These are phyloP conservation scores for Coenobita brevimanus DNA, from an alignment of 1,140 invertebrate genomes.

Conservation along the genomic window DNA sequence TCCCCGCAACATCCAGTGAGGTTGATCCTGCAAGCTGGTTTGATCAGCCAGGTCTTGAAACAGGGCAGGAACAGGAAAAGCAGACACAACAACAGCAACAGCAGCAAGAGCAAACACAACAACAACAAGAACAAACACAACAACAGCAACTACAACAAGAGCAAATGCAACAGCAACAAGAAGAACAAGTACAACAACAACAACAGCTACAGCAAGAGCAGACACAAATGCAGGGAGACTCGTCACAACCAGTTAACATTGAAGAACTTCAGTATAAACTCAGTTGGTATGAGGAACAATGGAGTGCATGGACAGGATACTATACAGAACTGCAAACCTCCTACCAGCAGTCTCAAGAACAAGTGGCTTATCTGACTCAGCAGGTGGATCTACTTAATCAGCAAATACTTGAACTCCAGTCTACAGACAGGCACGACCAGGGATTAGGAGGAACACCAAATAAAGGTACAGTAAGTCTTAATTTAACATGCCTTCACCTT, in stretches of 20 bases:
- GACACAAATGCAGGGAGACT: not conserved
- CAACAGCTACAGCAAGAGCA: conserved; percentile 12
- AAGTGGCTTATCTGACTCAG: conserved; percentile 38
- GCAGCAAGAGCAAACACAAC: not conserved
- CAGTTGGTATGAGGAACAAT: conserved; percentile 68
- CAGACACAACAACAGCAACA: not conserved
- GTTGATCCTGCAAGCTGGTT: conserved; percentile 48
- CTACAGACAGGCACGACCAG: not conserved
- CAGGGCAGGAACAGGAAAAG: not conserved
- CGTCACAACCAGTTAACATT: not conserved
- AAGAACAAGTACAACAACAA: not conserved
- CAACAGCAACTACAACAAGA: not conserved
- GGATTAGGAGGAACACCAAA: not conserved
- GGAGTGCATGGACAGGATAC: conserved; percentile 61
- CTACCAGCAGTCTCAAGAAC: conserved; percentile 51
- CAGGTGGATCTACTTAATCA: conserved; percentile 18
- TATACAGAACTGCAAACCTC: conserved; percentile 57
- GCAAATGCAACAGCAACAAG: not conserved
- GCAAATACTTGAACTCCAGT: conserved; percentile 28
- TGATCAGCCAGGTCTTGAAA: conserved; percentile 8
- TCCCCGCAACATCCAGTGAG: not conserved
- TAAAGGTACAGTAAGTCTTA: not conserved
- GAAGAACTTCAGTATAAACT: conserved; percentile 67
- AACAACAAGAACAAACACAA: not conserved
- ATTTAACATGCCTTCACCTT: no score